Conservation (phyloP, 2,888 invertebrate genomes). For the Emmelina monodactyla region DNA sequence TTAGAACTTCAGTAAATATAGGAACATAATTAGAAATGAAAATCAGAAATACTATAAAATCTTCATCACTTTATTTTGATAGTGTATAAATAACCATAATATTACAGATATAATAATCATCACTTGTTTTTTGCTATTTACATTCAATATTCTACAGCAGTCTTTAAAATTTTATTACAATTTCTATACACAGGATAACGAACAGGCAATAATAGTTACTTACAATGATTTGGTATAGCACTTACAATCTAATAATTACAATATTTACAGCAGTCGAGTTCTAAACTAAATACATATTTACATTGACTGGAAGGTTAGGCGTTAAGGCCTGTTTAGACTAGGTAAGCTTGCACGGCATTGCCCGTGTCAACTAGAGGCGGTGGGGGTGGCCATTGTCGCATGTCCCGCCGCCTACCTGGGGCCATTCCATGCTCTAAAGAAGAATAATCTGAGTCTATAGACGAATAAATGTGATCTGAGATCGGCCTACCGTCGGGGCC, state of each 20-base stretch:
- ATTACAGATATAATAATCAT: slow-evolving; percentile 58
- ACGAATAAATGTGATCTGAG: slow-evolving; percentile 89
- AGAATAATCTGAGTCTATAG: slow-evolving; percentile 89
- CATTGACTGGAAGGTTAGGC: slow-evolving; percentile 59
- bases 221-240: slow-evolving; percentile 65
- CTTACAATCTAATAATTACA: slow-evolving; percentile 57
- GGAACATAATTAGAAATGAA: slow-evolving; percentile 7
- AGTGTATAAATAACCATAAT: slow-evolving; percentile 61
- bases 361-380: slow-evolving; percentile 56
- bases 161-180: slow-evolving; percentile 65
- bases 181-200: slow-evolving; percentile 63
- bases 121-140: slow-evolving; percentile 64
- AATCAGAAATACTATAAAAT: slow-evolving; percentile 52
- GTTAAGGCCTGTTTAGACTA: slow-evolving; percentile 63
- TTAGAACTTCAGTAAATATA: background rate
- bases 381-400: slow-evolving; percentile 57
- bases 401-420: slow-evolving; percentile 51
- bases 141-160: slow-evolving; percentile 66
- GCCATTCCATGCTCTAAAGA: slow-evolving; percentile 78
- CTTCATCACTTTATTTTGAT: slow-evolving; percentile 48
- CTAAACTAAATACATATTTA: slow-evolving; percentile 46
- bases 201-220: slow-evolving; percentile 61
- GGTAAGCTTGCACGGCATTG: slow-evolving; percentile 71
- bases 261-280: slow-evolving; percentile 51
- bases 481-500: slow-evolving; percentile 76